These are phyloP conservation scores for Thaleichthys pacificus DNA, from an alignment of 2,797 vertebrate genomes.

Conservation along the genomic window DNA sequence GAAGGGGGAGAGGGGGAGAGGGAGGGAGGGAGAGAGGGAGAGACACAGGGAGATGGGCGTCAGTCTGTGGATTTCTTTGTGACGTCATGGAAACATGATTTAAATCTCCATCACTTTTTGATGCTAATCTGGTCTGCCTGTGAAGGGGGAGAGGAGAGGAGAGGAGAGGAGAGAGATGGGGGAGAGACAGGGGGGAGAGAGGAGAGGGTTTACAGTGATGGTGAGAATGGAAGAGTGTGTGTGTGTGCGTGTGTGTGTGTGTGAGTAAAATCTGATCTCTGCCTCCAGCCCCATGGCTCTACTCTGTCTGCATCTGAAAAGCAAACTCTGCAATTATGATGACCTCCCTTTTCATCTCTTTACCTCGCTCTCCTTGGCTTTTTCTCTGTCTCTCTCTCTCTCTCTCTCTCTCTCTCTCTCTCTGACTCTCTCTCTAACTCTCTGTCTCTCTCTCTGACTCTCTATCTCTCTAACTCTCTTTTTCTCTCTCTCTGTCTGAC, in stretches of 20 bases:
- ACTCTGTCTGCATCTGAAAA: conserved; percentile 75
- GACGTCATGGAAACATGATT: conserved; percentile 93
- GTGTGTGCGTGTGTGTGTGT: conserved; percentile 15
- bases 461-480: not conserved
- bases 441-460: conserved; percentile 12
- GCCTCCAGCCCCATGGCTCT: conserved; percentile 69
- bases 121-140: conserved; percentile 85
- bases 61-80: conserved; percentile 89
- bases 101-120: conserved; percentile 90
- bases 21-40: conserved; percentile 54
- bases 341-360: conserved; percentile 74
- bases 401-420: conserved; percentile 1
- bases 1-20: conserved; percentile 61
- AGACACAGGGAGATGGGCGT: conserved; percentile 84
- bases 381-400: not conserved
- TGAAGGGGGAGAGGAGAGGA: conserved; percentile 66
- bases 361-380: conserved; percentile 66
- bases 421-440: conserved; percentile 22
- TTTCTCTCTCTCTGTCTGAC: too few species aligned
- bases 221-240: not conserved
- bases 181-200: too few species aligned
- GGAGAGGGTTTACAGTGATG: conserved; percentile 22
- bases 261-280: conserved; percentile 60
- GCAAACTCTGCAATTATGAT: conserved; percentile 76
- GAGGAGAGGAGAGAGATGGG: too few species aligned